These are phyloP conservation scores for Drosophila ustulata DNA, from an alignment of 2,888 invertebrate genomes.

Conservation along the genomic window DNA sequence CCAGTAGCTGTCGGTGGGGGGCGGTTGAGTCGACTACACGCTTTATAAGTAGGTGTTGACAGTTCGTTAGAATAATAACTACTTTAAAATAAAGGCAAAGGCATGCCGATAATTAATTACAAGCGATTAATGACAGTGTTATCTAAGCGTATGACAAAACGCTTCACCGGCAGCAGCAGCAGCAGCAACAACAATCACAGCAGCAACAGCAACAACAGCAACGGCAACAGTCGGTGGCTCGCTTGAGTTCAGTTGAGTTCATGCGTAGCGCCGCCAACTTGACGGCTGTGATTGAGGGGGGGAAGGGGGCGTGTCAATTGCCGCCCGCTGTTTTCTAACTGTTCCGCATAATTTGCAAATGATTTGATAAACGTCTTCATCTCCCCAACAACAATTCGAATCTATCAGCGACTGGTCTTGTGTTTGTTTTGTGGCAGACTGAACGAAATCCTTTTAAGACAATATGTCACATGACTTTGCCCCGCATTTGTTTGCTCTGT, in stretches of 20 bases:
- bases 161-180: constrained; percentile 29
- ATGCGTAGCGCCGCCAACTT: constrained; percentile 39
- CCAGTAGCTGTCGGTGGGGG: constrained; percentile 35
- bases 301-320: constrained; percentile 48
- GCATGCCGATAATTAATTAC: constrained; percentile 67
- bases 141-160: constrained; percentile 67
- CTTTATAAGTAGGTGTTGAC: constrained; percentile 71
- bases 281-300: neutral
- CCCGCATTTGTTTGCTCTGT: constrained; percentile 49
- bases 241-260: constrained; percentile 63
- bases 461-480: constrained; percentile 53
- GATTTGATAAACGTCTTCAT: constrained; percentile 51
- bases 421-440: constrained; percentile 27
- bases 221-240: constrained; percentile 29
- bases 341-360: constrained; percentile 62
- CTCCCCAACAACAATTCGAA: neutral
- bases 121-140: constrained; percentile 72
- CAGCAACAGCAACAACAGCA: constrained; percentile 5
- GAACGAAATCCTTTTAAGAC: constrained; percentile 67
- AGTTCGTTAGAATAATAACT: constrained; percentile 74
- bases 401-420: constrained; percentile 29
- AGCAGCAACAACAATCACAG: neutral
- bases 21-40: constrained; percentile 25
- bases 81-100: constrained; percentile 63
- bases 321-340: constrained; percentile 36